These are phyloP conservation scores for Diaprepes abbreviatus DNA, from an alignment of 2,888 invertebrate genomes.

Conservation along the genomic window DNA sequence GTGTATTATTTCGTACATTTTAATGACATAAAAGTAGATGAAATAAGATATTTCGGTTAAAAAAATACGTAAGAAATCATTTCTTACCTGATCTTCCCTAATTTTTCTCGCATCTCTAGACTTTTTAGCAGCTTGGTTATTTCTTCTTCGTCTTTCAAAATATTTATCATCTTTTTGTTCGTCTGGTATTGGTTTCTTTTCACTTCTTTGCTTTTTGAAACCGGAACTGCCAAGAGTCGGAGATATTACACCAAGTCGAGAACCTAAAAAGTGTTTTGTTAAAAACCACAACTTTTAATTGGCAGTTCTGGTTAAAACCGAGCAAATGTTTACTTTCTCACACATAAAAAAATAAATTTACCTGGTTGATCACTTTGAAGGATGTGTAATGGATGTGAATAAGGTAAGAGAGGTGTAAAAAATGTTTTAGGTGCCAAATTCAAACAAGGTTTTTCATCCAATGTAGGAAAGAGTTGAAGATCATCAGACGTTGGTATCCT, in stretches of 20 bases:
- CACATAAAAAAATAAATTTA: conserved; percentile 10
- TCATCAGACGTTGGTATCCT: conserved; percentile 15
- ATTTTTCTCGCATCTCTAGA: conserved; percentile 89
- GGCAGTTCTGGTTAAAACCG: too few relatives aligned
- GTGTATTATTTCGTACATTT: too few relatives aligned
- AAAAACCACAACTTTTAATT: too few relatives aligned
- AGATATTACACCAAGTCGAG: conserved; percentile 5
- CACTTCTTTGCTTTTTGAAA: conserved; percentile 77
- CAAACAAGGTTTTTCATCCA: conserved; percentile 17
- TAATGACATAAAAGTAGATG: too few relatives aligned
- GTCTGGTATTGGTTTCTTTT: conserved; percentile 88
- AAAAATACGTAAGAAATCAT: too few relatives aligned
- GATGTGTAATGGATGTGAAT: conserved; percentile 33
- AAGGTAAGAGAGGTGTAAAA: conserved; percentile 33
- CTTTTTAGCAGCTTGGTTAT: conserved; percentile 94
- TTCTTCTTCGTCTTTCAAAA: conserved; percentile 87
- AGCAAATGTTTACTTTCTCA: too few relatives aligned
- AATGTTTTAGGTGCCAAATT: conserved; percentile 33
- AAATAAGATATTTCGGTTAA: too few relatives aligned
- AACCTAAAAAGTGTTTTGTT: too few relatives aligned
- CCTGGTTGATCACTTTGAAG: conserved; percentile 30
- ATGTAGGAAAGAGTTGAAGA: conserved; percentile 14
- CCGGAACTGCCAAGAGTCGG: conserved; percentile 50
- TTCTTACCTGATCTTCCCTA: conserved; percentile 85
- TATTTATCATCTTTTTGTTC: conserved; percentile 92